Evolutionary conservation across 2,888 invertebrate genomes (phyloP), one percentile per base, ranked within the genome.

Genomic region (Cremastinae sp.): DNA sequence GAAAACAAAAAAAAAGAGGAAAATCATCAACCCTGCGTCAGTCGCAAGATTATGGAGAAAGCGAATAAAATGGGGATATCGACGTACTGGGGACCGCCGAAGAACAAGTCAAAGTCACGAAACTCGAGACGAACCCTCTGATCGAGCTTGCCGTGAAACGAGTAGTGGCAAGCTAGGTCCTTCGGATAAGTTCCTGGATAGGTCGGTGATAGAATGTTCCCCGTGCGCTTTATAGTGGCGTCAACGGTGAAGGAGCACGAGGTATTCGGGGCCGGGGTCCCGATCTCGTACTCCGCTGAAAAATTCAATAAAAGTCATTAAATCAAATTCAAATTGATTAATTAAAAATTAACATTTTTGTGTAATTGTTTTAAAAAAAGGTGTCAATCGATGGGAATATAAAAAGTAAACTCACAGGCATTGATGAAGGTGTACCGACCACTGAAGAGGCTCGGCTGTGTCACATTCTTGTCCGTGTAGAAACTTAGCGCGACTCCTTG

Each of bases 131-230:
- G 94, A 84, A 99, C 96, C 88, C 99, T 92, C 91, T 99, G 97
- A 69, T 96, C 96, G 59, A 94, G 93, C 88, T 94, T 93, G 64
- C 99, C 99, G 86, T 96, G 93, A 91, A 99, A 97, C 91, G 96
- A 95, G 91, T 97, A 98, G 91, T 94, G 94, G 92, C 98, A 99
- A 85, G 93, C 93, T 87, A 98, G 93, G 91, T 97, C 96, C 92
- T 98, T 98, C 82, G 99, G 99, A 92, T 99, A 99, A 86, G 97
- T 95, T 83, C 99, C 99, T 78, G 99, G 99, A 92, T 99, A 99
- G 78, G 99, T 99, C 78, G 99, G 98, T 74, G 99, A 98, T 87
- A 97, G 92, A 86, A 99, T 95, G 87, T 94, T 93, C 66, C 99
- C 99, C 80, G 94, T 94, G 87, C 94, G 94, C 84, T 92, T 93